Evolutionary conservation across 2,113 vertebrate species (phyloP), one percentile per base, ranked within the genome.

Genomic region (Neofelis nebulosa): DNA sequence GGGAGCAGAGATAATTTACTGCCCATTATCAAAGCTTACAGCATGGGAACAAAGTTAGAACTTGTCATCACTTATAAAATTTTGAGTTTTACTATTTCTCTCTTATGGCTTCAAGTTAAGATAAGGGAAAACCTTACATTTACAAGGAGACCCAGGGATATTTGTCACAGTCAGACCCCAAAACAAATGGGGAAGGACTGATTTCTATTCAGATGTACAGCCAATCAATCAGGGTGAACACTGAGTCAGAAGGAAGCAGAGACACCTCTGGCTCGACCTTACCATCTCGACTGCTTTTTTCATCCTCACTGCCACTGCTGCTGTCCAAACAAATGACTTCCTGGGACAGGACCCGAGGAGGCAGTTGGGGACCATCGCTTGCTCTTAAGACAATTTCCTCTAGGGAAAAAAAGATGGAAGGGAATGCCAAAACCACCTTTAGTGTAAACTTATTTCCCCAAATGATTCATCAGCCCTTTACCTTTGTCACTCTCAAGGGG

Each of bases 261-360:
- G 79, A 65, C 10, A 95, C 29, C 12, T 74, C 85, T 55, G 73
- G 48, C 92, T 91, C 7, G 0, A 55, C 76, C 98, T 99, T 98
- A 99, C 99, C 99, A 96, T 99, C 99, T 98, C 99, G 99, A 92
- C 99, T 98, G 92, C 98, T 99, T 86, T 99, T 84, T 78, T 99
- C 99, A 33, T 99, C 99, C 96, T 99, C 98, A 45, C 99, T 99
- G 81, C 99, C 99, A 52, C 99, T 99, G 98, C 99, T 99, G 98
- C 99, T 99, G 97, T 99, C 99, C 97, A 99, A 98, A 98, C 99
- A 99, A 98, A 99, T 99, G 76, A 99, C 99, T 97, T 99, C 99
- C 98, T 99, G 99, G 98, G 99, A 99, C 96, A 99, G 96, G 45
- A 99, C 99, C 84, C 99, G 99, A 98, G 98, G 98, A 31, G 99